Evolutionary conservation across 2,888 invertebrate genomes (phyloP), one percentile per base, ranked within the genome.

Genomic region (Hipparchia semele): DNA sequence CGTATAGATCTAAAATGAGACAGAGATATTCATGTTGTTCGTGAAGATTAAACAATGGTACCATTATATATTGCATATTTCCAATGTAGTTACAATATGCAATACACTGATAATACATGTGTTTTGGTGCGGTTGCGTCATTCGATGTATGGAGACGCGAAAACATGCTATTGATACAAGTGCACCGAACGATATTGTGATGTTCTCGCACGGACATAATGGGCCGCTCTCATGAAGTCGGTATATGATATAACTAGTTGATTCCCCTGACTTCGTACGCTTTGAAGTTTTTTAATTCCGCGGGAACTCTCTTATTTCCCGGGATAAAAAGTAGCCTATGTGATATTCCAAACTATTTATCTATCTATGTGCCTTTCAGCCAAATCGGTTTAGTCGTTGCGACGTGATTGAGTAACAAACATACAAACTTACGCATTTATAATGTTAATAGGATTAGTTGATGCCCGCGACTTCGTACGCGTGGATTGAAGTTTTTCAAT

Each of bases 141-240:
- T 84, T 79, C 81, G 81, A 83, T 84, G 83, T 84, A 84, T 81
- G 80, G 86, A 89, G 85, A 85, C 87, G 90, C 85, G 84, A 91
- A 89, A 91, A 92, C 91, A 91, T 84, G 80, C 79, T 91, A 88
- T 92, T 90, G 88, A 88, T 86, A 88, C 92, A 92, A 92, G 89
- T 92, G 92, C 81, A 76, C 53, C 73, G 75, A 72, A 74, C 83
- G 84, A 86, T 87, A 86, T 86, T 88, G 86, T 85, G 84, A 86
- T 87, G 86, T 86, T 88, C 87, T 85, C 79, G 73, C 64, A 53
- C 59, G 73, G 64, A 53, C 59, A 65, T 59, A 59, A 68, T 68
- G 59, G 49, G 33, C 59, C 58, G 12, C 59, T 58, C 58, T 51
- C 8, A 12, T 59, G 51, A 49, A 68, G 23, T 23, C 23, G 23